Evolutionary conservation across 2,888 invertebrate genomes (phyloP), one percentile per base, ranked within the genome.

Genomic region (Mythimna lalbum): DNA sequence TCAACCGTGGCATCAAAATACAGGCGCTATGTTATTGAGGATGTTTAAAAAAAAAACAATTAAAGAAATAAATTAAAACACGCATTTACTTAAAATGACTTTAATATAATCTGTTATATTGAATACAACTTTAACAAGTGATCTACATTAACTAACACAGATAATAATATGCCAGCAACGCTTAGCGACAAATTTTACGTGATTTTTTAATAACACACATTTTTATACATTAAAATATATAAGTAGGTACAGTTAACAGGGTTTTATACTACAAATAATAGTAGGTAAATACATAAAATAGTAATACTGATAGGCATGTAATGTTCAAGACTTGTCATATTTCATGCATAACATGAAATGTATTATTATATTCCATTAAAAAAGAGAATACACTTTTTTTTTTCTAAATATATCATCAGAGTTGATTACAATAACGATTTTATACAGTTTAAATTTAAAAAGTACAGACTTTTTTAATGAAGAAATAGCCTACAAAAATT

Each of bases 111-210:
- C 61, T 70, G 76, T 81, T 71, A 86, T 83, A 77, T 85, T 70
- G 81, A 86, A 81, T 89, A 88, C 86, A 90, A 87, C 86, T 83
- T 87, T 73, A 90, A 91, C 90, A 89, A 87, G 78, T 81, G 74
- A 82, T 86, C 90, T 85, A 82, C 83, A 49, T 72, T 80, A 87
- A 73, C 88, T 90, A 88, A 88, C 84, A 87, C 83, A 80, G 80
- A 83, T 73, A 55, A 14, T 53, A 76, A 68, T 64, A 60, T 49
- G 53, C 68, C 59, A 66, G 69, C 68, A 53, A 73, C 53, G 63
- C 61, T 55, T 31, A 69, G 60, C 59, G 82, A 82, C 63, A 73
- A 59, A 73, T 63, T 65, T 52, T 56, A 71, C 49, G 55, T 81
- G 50, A 60, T 53, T 50, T 59, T 39, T 50, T 39, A 69, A 31